Evolutionary conservation across 2,113 vertebrate species (phyloP), one percentile per base, ranked within the genome.

Genomic region (Apteryx owenii): DNA sequence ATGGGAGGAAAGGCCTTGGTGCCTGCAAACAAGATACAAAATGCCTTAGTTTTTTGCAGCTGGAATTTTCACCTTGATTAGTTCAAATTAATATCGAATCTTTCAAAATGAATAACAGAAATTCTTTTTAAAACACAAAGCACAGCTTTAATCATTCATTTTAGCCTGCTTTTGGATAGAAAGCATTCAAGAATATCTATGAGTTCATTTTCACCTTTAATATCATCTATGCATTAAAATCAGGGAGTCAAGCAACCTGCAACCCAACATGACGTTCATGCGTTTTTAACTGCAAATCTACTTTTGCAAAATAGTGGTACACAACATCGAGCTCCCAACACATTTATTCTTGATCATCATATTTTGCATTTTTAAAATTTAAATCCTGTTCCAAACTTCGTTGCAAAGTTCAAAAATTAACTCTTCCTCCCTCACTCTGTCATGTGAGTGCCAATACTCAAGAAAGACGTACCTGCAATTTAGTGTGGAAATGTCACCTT

Each of bases 1-100:
- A 1, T 0, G 7, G 18, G 7, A 36, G 48, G 44, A 28, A 83
- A 12, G 69, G 33, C 21, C 23, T 5, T 1, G 7, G 54, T 3
- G 33, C 40, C 53, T 10, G 26, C 64, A 61, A 31, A 10, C 0
- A 13, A 18, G 4, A 1, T 11, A 11, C 0, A 8, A 40, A 76
- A 61, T 5, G 5, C 5, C 29, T 53, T 4, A n/a, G 6, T 29
- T 31, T 17, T 23, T 73, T 64, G 46, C 28, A 51, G 48, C n/a
- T 50, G 16, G 5, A 96, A 48, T 31, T 85, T 64, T 48, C 4
- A 23, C 40, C 69, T 26, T 51, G 15, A 40, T 14, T 25, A 38
- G 12, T n/a, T 68, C 25, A 28, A 64, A 16, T 56, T 61, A 28
- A 26, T 3, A 56, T 0, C 7, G 17, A 82, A 33, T 5, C 60